phyloP scores from a whole-genome alignment of 2,113 vertebrate genomes.

The Nipponia nippon region DNA sequence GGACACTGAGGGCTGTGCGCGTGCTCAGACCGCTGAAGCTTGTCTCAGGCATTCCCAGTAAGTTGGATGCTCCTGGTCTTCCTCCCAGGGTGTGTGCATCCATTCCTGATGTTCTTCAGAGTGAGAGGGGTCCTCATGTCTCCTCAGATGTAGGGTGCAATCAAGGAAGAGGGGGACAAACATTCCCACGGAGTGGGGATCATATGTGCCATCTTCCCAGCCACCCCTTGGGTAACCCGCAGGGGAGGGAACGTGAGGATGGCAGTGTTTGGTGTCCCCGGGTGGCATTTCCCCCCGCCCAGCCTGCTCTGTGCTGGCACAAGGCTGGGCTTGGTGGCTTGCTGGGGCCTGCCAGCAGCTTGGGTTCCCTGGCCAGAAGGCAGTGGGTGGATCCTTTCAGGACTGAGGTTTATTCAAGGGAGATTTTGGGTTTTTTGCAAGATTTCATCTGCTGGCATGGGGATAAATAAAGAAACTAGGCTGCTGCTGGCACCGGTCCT shows the following conservation, averaged over 20 bases:
- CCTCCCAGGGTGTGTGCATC: accelerated
- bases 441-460: not conserved
- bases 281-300: not conserved
- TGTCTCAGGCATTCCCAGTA: slow-evolving; percentile 97
- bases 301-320: not conserved
- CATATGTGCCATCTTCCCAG: too few species aligned
- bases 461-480: slow-evolving; percentile 20
- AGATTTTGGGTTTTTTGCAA: not conserved
- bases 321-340: not conserved
- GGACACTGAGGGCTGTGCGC: slow-evolving; percentile 91
- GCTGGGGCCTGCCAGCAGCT: not conserved
- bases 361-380: not conserved
- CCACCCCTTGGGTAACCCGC: too few species aligned
- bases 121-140: not conserved
- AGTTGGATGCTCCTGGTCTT: slow-evolving; percentile 40
- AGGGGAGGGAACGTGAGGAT: not conserved
- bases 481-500: not conserved
- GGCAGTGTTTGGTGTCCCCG: accelerated
- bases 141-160: accelerated
- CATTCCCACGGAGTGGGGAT: accelerated
- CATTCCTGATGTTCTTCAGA: accelerated
- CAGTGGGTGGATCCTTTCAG: slow-evolving; percentile 14
- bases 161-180: not conserved
- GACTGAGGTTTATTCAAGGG: slow-evolving; percentile 17
- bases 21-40: slow-evolving; percentile 95